These are phyloP conservation scores for Hyperoplus immaculatus DNA, from an alignment of 2,797 vertebrate species.

Conservation along the genomic window DNA sequence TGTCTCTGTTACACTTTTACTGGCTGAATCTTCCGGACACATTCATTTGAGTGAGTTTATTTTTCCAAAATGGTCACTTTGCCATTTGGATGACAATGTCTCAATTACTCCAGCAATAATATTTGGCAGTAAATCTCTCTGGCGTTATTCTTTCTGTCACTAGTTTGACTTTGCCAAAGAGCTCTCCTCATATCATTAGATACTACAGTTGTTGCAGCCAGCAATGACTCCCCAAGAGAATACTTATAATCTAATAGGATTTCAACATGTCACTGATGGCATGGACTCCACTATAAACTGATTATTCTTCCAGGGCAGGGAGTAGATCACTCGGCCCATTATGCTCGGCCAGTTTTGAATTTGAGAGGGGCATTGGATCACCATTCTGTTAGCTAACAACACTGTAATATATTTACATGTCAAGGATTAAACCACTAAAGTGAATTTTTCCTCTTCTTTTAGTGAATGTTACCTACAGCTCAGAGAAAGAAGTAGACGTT, in stretches of 20 bases:
- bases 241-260: constrained; percentile 69
- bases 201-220: constrained; percentile 56
- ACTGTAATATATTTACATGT: not conserved
- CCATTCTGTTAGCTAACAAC: constrained; percentile 16
- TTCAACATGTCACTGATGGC: constrained; percentile 72
- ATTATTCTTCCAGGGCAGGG: constrained; percentile 51
- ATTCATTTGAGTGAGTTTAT: constrained; percentile 42
- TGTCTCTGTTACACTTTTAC: not conserved
- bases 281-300: constrained; percentile 46
- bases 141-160: constrained; percentile 59
- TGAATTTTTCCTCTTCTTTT: constrained; percentile 41
- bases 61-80: constrained; percentile 40
- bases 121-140: constrained; percentile 50
- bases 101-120: constrained; percentile 55
- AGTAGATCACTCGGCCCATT: constrained; percentile 34
- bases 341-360: constrained; percentile 29
- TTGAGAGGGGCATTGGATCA: constrained; percentile 28
- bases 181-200: constrained; percentile 61
- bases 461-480: constrained; percentile 89
- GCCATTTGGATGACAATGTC: constrained; percentile 32
- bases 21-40: constrained; percentile 18
- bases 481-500: constrained; percentile 88
- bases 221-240: constrained; percentile 61
- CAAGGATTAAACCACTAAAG: not conserved
- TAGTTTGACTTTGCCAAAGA: constrained; percentile 48